These are phyloP conservation scores for Drosophila setosimentum DNA, from an alignment of 2,888 invertebrate species.

Conservation along the genomic window DNA sequence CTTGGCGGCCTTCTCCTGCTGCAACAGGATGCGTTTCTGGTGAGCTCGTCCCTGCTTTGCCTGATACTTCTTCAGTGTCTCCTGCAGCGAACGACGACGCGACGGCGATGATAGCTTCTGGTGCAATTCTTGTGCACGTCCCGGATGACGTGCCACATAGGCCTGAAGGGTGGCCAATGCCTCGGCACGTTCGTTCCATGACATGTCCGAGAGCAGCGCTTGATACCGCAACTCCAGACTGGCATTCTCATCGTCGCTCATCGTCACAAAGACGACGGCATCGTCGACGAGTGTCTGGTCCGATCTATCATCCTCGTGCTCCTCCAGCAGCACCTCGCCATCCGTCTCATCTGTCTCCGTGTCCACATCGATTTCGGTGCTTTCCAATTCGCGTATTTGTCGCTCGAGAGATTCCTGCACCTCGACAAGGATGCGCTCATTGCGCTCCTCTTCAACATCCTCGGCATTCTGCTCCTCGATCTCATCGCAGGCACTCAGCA, in stretches of 20 bases:
- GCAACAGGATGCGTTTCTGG: slow-evolving; percentile 92
- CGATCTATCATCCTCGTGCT: slow-evolving; percentile 73
- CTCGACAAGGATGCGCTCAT: slow-evolving; percentile 89
- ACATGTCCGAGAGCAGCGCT: slow-evolving; percentile 90
- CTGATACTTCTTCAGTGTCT: slow-evolving; percentile 92
- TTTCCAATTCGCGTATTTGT: slow-evolving; percentile 91
- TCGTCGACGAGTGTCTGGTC: slow-evolving; percentile 65
- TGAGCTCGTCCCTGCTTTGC: slow-evolving; percentile 97
- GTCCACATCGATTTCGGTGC: slow-evolving; percentile 90
- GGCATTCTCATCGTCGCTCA: slow-evolving; percentile 84
- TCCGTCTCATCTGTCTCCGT: slow-evolving; percentile 92
- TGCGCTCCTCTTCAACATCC: slow-evolving; percentile 88
- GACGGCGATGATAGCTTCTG: slow-evolving; percentile 97
- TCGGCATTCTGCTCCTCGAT: slow-evolving; percentile 85
- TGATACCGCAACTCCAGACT: slow-evolving; percentile 90
- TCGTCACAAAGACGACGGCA: slow-evolving; percentile 81
- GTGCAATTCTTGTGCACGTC: slow-evolving; percentile 95
- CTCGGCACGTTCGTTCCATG: slow-evolving; percentile 94
- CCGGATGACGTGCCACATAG: slow-evolving; percentile 94
- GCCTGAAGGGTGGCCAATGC: slow-evolving; percentile 92
- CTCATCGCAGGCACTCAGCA: slow-evolving; percentile 86
- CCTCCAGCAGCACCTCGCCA: slow-evolving; percentile 83
- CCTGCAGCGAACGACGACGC: slow-evolving; percentile 93
- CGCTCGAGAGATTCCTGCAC: slow-evolving; percentile 91
- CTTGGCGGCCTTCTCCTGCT: slow-evolving; percentile 93